phyloP scores from a whole-genome alignment of 2,888 invertebrate genomes.

The Epirrhoe tristata region DNA sequence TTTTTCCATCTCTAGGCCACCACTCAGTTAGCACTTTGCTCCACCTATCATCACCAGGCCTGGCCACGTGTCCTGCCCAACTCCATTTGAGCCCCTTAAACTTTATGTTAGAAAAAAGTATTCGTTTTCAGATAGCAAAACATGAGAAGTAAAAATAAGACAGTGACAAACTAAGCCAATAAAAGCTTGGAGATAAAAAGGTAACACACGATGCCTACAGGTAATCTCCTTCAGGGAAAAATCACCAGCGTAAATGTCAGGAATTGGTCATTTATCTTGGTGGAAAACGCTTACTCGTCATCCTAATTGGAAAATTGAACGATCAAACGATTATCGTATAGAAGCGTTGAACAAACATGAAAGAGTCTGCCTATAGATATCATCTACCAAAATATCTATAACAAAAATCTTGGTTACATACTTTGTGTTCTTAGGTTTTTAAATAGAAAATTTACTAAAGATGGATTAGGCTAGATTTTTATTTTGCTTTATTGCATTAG shows the following conservation, averaged over 20 bases:
- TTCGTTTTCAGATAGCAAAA: background rate
- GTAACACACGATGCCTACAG: conserved; percentile 62
- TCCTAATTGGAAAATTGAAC: conserved; percentile 55
- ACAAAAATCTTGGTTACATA: background rate
- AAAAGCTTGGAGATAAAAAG: conserved; percentile 53
- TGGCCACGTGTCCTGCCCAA: too few species aligned
- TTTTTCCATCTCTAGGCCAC: too few species aligned
- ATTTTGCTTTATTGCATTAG: too few species aligned
- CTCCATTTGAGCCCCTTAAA: too few species aligned
- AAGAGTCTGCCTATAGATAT: background rate
- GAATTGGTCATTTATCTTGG: conserved; percentile 74
- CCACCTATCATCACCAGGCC: too few species aligned
- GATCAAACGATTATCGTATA: conserved; percentile 15
- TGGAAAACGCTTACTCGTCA: conserved; percentile 79
- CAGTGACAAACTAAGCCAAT: conserved; percentile 59
- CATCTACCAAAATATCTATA: background rate
- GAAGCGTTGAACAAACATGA: background rate
- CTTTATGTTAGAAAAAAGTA: background rate
- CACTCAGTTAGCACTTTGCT: too few species aligned
- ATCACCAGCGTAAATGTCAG: conserved; percentile 73
- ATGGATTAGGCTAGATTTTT: too few species aligned
- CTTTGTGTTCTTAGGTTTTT: background rate
- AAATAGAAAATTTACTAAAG: too few species aligned
- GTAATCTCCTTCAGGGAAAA: conserved; percentile 74
- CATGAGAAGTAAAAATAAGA: conserved; percentile 34